These are phyloP conservation scores for Acrocyrtus sp. DNA, from an alignment of 2,888 invertebrate genomes.

Conservation along the genomic window DNA sequence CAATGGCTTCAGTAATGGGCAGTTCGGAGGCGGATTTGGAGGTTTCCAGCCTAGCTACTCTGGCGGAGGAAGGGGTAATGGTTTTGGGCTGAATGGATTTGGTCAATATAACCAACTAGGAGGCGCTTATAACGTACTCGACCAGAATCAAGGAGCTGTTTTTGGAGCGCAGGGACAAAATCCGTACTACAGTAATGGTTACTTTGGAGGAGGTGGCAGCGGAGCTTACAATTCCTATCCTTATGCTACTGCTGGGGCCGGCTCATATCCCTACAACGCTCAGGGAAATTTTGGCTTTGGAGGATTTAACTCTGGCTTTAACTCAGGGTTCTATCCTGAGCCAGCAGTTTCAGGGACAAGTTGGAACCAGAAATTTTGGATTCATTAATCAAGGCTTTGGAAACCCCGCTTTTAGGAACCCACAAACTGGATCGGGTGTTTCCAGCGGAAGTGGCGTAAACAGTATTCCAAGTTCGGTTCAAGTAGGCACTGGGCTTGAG, in stretches of 20 bases:
- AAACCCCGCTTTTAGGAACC: conserved; percentile 44
- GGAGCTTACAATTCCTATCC: conserved; percentile 32
- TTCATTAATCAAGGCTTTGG: conserved; percentile 53
- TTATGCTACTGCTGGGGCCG: conserved; percentile 15
- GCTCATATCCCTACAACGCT: conserved; percentile 18
- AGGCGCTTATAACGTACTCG: conserved; percentile 36
- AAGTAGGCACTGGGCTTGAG: conserved; percentile 38
- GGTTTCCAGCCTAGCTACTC: too few species aligned
- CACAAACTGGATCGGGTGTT: conserved; percentile 6
- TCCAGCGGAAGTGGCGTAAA: background rate
- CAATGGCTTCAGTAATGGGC: conserved; percentile 15
- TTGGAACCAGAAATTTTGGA: conserved; percentile 41
- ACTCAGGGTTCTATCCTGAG: conserved; percentile 21
- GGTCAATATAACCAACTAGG: conserved; percentile 19
- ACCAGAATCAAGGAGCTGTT: conserved; percentile 29
- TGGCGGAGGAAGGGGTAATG: background rate
- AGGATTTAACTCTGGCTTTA: conserved; percentile 26
- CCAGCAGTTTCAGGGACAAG: conserved; percentile 30
- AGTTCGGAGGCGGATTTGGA: background rate
- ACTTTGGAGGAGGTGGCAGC: conserved; percentile 7
- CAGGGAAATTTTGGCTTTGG: conserved; percentile 23
- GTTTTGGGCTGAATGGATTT: conserved; percentile 19
- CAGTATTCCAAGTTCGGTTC: conserved; percentile 29
- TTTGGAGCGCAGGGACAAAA: conserved; percentile 23
- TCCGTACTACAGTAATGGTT: conserved; percentile 23